Evolutionary conservation across 1,140 invertebrate species (phyloP), one percentile per base, ranked within the genome.

Genomic region (Zaprionus ghesquierei): DNA sequence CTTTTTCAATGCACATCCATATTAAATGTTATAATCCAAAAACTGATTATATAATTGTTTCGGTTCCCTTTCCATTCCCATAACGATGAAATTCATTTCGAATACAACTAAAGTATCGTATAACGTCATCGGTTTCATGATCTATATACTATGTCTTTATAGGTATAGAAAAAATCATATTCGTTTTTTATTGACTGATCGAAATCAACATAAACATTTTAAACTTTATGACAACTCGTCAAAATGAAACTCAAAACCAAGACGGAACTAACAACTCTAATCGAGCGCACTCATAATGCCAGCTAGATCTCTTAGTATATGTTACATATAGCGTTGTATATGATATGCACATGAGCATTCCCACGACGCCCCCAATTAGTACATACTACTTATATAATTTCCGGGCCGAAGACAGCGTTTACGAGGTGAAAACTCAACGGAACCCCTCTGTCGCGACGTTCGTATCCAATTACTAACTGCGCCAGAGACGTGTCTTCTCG

Each of bases 321-420:
- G 3, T n/a, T 15, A 4, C 9, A 22, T 46, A 22, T 22, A 46
- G 9, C 20, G 29, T 35, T 53, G 53, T 20, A 46, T 46, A 54
- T 54, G 33, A 25, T 53, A 53, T 63, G 46, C 25, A 38, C 18
- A 51, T 60, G 50, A 38, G 46, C 46, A 51, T 38, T 60, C 46
- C 44, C 31, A 60, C 65, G 31, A 60, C 65, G 31, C 65, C 55
- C 46, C 65, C 49, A 60, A 68, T 60, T 68, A 68, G 56, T 15
- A 31, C 23, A 27, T 44, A 31, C 46, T 54, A 31, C 46, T 68
- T 60, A 68, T 68, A 68, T 60, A 60, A 68, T 35, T 68, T 68
- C 33, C 56, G 56, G 18, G 29, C 22, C 33, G 31, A 27, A 41
- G 35, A 18, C 25, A 44, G 18, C 27, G 29, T 25, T 31, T 22